These are phyloP conservation scores for Seira sanloemensis DNA, from an alignment of 2,888 invertebrate genomes.

Conservation along the genomic window DNA sequence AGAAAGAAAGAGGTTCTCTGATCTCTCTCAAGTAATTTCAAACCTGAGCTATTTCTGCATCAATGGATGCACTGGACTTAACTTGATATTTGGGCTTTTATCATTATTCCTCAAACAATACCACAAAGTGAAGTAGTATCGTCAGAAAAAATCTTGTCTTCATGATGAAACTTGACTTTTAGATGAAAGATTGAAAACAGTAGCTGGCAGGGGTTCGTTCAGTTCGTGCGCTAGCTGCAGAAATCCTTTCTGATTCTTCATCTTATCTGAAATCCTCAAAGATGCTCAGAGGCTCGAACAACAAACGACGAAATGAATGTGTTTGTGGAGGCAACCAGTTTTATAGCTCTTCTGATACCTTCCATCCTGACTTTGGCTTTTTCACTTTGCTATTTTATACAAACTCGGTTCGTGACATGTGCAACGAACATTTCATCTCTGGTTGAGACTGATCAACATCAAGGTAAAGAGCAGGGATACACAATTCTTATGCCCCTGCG, in stretches of 20 bases:
- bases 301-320: not conserved
- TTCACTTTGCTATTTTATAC: too few species aligned
- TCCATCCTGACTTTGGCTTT: not conserved
- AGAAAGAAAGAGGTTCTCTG: conserved; percentile 27
- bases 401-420: conserved; percentile 55
- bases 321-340: not conserved
- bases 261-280: too few species aligned
- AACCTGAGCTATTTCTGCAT: conserved; percentile 53
- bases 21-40: conserved; percentile 5
- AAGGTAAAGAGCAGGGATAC: too few species aligned
- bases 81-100: conserved; percentile 20
- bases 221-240: conserved; percentile 6
- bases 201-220: conserved; percentile 56
- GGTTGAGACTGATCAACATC: too few species aligned
- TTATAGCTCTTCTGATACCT: not conserved
- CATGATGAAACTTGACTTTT: conserved; percentile 55
- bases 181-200: conserved; percentile 59
- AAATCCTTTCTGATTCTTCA: too few species aligned
- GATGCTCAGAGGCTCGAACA: too few species aligned
- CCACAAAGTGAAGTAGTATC: too few species aligned
- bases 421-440: conserved; percentile 35
- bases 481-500: too few species aligned
- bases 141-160: conserved; percentile 42
- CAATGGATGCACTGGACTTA: conserved; percentile 49
- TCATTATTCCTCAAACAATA: conserved; percentile 9